Conservation (phyloP, 1,140 invertebrate species). For the Oryzaephilus surinamensis region DNA sequence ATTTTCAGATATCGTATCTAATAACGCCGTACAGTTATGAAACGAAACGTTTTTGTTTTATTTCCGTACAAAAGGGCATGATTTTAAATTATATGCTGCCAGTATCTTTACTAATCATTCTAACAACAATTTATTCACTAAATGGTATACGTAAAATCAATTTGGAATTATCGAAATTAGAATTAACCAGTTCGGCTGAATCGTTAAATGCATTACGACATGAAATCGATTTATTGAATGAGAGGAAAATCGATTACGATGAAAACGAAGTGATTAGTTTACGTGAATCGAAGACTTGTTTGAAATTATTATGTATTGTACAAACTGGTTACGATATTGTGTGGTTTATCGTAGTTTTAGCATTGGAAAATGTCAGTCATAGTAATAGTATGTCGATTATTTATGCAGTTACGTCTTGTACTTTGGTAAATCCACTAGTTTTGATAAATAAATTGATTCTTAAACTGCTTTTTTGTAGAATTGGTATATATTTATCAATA, state of each 20-base stretch:
- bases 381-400: constrained; percentile 50
- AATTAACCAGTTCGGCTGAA: constrained; percentile 29
- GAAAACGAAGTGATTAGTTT: constrained; percentile 29
- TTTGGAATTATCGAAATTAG: constrained; percentile 31
- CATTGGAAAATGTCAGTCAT: constrained; percentile 51
- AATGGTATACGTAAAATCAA: constrained; percentile 35
- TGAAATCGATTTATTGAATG: constrained; percentile 33
- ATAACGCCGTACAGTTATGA: constrained; percentile 55
- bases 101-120: constrained; percentile 50
- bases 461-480: constrained; percentile 22
- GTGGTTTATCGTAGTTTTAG: constrained; percentile 60
- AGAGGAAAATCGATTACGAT: constrained; percentile 33
- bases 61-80: constrained; percentile 61
- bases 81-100: constrained; percentile 60
- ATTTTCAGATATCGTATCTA: constrained; percentile 48
- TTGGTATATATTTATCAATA: constrained; percentile 32
- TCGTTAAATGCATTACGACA: constrained; percentile 26
- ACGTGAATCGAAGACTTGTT: constrained; percentile 28
- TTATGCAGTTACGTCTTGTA: constrained; percentile 41
- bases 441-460: constrained; percentile 1
- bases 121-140: constrained; percentile 40
- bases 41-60: constrained; percentile 58
- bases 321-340: constrained; percentile 33
- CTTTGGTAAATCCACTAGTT: constrained; percentile 39
- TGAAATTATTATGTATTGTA: constrained; percentile 30